Evolutionary conservation across 2,888 invertebrate genomes (phyloP).

Genomic region (Apodemia mormo): DNA sequence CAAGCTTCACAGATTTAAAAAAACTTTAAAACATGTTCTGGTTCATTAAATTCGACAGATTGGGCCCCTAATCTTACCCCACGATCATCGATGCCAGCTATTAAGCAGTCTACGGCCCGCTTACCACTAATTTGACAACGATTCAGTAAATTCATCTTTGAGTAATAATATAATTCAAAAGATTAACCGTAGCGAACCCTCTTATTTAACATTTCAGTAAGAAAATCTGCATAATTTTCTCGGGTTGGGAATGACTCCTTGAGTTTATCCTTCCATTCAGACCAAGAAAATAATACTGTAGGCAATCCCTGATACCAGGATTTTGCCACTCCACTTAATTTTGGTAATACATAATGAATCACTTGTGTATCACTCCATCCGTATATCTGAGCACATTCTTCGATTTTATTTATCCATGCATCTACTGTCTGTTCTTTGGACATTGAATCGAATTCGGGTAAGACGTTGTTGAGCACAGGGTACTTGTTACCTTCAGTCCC

Average conservation of each 20-base stretch:
- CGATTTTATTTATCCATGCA: conserved; percentile 22
- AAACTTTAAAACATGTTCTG: too few relatives aligned
- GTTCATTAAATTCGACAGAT: too few relatives aligned
- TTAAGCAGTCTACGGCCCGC: too few relatives aligned
- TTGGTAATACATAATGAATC: conserved; percentile 27
- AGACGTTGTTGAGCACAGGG: too few relatives aligned
- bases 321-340: conserved; percentile 20
- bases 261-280: conserved; percentile 35
- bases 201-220: conserved; percentile 33
- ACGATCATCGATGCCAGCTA: too few relatives aligned
- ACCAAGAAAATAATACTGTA: conserved; percentile 30
- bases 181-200: conserved; percentile 28
- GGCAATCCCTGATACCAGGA: conserved; percentile 38
- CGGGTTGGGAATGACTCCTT: conserved; percentile 32
- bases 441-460: too few relatives aligned
- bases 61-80: too few relatives aligned
- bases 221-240: conserved; percentile 35
- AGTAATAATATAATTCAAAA: conserved; percentile 5
- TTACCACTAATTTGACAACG: too few relatives aligned
- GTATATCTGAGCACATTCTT: conserved; percentile 30
- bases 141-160: too few relatives aligned
- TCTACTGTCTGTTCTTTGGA: too few relatives aligned
- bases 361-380: conserved; percentile 28
- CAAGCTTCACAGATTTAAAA: too few relatives aligned
- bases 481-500: too few relatives aligned